Evolutionary conservation across 2,888 invertebrate genomes (phyloP), one percentile per base, ranked within the genome.

Genomic region (Temnothorax ravouxi): DNA sequence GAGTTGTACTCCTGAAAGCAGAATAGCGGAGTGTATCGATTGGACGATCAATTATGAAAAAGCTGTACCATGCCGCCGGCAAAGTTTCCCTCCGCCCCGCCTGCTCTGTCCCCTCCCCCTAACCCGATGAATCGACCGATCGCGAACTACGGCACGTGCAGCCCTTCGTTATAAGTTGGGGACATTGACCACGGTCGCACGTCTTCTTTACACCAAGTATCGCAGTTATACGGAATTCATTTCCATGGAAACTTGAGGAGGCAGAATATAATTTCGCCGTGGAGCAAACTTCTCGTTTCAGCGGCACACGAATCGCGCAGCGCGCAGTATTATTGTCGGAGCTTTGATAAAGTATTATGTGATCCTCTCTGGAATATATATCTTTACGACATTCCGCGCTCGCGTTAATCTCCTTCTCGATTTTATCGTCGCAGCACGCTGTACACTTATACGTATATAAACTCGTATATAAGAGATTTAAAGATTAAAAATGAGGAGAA

Each of bases 1-100:
- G 91, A 97, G 95, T 91, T 29, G 29, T 29, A 29, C 29, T 29
- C 97, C 97, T 97, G 95, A 9, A 96, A 96, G 87, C 86, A 88
- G 67, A 90, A 86, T 62, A 82, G 72, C 76, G 61, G 71, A 66
- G 72, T 72, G 50, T 85, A 90, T 88, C 88, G 89, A 90, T 85
- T 85, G 88, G 75, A n/a, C 67, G 86, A 90, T 90, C 86, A 90
- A 89, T 90, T 90, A 90, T 90, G 86, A 82, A 90, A 87, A 85
- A 83, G 84, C 79, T 79, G 71, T 83, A 47, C 15, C 21, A 69
- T 62, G 62, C 38, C 72, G 69, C 66, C 80, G 84, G 34, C 69
- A 72, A 90, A 85, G 66, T 87, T 87, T 86, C 85, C 84, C 85
- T 84, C 69, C 79, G 21, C 34, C 77, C 34, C 77, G 21, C 34